Evolutionary conservation across 2,113 vertebrate genomes (phyloP).

Genomic region (Planiliza haematocheilus): DNA sequence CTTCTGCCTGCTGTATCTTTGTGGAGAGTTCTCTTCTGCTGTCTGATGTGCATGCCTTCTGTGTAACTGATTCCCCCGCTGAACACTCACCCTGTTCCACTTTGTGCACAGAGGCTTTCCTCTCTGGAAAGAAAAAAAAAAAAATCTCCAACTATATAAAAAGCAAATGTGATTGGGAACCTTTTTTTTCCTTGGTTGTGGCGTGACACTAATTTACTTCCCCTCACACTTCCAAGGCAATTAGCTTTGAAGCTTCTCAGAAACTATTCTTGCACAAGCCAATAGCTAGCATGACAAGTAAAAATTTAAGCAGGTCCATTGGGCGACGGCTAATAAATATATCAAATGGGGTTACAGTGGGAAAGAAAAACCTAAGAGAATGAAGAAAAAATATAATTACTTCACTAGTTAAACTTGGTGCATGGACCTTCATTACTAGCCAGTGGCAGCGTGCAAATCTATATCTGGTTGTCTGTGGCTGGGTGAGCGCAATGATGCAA

Average conservation of each 20-base stretch:
- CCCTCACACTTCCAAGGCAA: constrained; percentile 85
- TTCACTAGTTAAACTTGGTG: constrained; percentile 59
- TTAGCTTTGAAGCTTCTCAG: constrained; percentile 86
- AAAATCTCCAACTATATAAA: constrained; percentile 77
- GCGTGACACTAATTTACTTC: constrained; percentile 85
- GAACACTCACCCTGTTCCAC: constrained; percentile 75
- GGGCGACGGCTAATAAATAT: constrained; percentile 82
- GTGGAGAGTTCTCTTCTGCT: constrained; percentile 48
- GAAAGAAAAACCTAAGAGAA: constrained; percentile 70
- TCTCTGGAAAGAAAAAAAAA: constrained; percentile 55
- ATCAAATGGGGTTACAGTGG: constrained; percentile 77
- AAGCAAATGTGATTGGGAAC: constrained; percentile 80
- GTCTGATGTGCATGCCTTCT: constrained; percentile 60
- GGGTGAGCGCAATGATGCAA: constrained; percentile 39
- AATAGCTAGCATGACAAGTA: constrained; percentile 83
- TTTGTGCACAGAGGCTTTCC: constrained; percentile 66
- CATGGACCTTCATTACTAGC: constrained; percentile 56
- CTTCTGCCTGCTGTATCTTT: constrained; percentile 60
- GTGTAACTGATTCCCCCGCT: constrained; percentile 70
- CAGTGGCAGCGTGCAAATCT: constrained; percentile 54
- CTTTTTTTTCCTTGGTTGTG: constrained; percentile 79
- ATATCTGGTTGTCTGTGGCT: constrained; percentile 46
- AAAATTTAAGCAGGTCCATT: constrained; percentile 81
- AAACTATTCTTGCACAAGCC: constrained; percentile 81
- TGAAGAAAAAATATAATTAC: constrained; percentile 74